Evolutionary conservation across 2,888 invertebrate genomes (phyloP), one percentile per base, ranked within the genome.

Genomic region (Anthrax anthrax): DNA sequence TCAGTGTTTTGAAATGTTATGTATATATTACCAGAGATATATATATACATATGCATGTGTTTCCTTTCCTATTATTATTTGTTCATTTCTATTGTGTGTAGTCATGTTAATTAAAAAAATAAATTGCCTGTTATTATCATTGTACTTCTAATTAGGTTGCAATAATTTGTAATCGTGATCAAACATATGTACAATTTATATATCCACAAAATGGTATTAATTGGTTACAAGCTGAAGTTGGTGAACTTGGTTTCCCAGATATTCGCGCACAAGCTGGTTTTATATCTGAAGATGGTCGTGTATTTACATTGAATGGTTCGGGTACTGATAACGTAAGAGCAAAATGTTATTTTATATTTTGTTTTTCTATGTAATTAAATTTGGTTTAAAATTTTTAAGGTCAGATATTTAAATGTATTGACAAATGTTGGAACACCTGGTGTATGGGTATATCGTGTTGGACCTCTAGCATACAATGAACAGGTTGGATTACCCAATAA

Each of bases 221-320:
- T 61, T 98, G 97, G 97, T 78, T 90, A 44, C 84, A 87, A 63
- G 84, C 84, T 42, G 81, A 83, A 48, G 73, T 77, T 0, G 81
- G 83, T 55, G 76, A 78, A n/a, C 73, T 77, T n/a, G 81, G 80
- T 23, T 63, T 86, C 41, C 85, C 87, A 0, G 94, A 95, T 60
- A 88, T 91, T 0, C 81, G 88, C 56, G 94, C 91, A 1, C 96
- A 97, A 69, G 91, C 85, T 44, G 96, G 95, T 3, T 84, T 97
- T 56, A 80, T 90, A 52, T 77, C 88, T 1, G 84, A 84, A 51
- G 88, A 90, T 61, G 87, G 87, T 37, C 75, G 83, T 48, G 70
- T 79, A 46, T 80, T 78, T 58, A 76, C 77, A 3, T 71, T 96
- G 18, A 80, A 83, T 49, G 89, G 89, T 46, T 95, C 95, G 14